Conservation (phyloP, 2,888 invertebrate genomes). For the Ceriagrion tenellum region DNA sequence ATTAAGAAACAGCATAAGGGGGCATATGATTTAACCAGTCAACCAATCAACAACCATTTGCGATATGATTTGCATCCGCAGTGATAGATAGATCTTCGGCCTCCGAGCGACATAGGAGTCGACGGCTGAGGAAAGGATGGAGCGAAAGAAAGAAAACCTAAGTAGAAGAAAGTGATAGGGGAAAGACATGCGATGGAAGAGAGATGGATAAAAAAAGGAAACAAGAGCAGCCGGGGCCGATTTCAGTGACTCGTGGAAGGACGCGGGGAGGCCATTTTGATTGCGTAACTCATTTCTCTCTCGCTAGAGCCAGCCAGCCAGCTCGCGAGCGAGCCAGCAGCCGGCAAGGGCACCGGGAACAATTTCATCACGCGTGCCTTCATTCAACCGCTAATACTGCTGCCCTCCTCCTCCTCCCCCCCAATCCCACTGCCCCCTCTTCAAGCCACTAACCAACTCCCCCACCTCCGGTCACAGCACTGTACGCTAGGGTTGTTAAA, state of each 20-base stretch:
- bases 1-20: no score
- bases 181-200: not conserved
- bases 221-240: conserved; percentile 1
- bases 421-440: not conserved
- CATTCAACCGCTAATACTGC: not conserved
- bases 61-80: no score
- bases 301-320: not conserved
- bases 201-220: not conserved
- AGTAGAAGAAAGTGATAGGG: not conserved
- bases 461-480: no score
- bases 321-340: not conserved
- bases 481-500: no score
- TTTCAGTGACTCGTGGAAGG: conserved; percentile 39
- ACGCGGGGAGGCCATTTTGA: conserved; percentile 31
- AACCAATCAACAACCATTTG: no score
- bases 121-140: not conserved
- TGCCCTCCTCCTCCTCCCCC: not conserved
- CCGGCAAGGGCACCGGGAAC: conserved; percentile 37
- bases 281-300: not conserved
- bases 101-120: not conserved
- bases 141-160: not conserved
- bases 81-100: not conserved
- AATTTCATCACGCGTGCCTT: conserved; percentile 37
- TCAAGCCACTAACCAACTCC: no score
- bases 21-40: no score